A percentile compares a stretch with the other conserved stretches of the same genome.
These are phyloP conservation scores for Ceratina australensis DNA, from an alignment of 1,140 invertebrate species.

Conservation along the genomic window DNA sequence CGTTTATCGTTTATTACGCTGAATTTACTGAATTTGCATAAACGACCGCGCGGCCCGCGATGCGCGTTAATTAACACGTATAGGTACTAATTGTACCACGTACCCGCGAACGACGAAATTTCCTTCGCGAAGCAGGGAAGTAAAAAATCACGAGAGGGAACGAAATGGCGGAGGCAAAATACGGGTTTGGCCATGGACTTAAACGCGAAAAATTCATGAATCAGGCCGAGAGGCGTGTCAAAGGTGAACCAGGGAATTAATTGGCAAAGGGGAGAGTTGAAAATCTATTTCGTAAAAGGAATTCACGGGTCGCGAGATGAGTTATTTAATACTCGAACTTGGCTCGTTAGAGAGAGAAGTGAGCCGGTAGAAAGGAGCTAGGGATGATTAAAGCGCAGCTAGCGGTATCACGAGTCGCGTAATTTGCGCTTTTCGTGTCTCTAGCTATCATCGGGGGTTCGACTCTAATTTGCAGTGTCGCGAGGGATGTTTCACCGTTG, in stretches of 20 bases:
- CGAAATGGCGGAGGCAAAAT: neutral
- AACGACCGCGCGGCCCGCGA: neutral
- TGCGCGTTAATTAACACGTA: constrained; percentile 24
- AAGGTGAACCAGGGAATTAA: neutral
- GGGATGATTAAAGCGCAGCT: constrained; percentile 24
- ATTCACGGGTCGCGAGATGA: neutral
- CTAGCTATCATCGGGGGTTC: neutral
- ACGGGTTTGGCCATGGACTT: neutral
- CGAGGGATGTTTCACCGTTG: neutral
- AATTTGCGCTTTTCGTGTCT: constrained; percentile 30
- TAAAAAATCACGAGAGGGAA: neutral
- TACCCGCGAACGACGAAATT: neutral
- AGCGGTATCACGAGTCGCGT: constrained; percentile 7
- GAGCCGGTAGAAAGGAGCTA: neutral
- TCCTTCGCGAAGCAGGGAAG: neutral
- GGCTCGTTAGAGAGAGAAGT: constrained; percentile 21
- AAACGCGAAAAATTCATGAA: neutral
- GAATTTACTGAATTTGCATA: constrained; percentile 20
- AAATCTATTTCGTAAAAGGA: neutral
- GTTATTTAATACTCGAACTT: constrained; percentile 29
- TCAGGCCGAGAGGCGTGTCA: neutral
- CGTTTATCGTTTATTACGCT: constrained; percentile 9
- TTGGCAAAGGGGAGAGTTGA: neutral
- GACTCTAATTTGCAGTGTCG: constrained; percentile 2
- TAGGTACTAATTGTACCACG: constrained; percentile 11